phyloP scores from a whole-genome alignment of 2,113 vertebrate species.

The Platanista minor region DNA sequence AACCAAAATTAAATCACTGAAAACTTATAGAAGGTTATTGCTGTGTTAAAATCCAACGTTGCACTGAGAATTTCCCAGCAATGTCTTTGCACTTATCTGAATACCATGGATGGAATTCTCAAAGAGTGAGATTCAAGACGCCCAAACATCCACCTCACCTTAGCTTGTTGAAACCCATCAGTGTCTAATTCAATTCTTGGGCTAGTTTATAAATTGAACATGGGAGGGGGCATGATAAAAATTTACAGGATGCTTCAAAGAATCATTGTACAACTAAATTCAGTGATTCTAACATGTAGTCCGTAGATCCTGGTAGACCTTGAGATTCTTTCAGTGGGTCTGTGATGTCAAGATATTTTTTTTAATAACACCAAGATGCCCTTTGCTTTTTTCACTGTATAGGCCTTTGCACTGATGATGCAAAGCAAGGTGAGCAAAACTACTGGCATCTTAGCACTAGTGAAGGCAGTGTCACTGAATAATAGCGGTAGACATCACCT shows the following conservation, averaged over 20 bases:
- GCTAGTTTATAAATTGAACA: neutral
- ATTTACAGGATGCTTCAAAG: neutral
- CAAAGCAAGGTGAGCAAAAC: neutral
- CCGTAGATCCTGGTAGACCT: too few relatives aligned
- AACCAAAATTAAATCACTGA: conserved; percentile 38
- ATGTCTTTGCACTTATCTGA: neutral
- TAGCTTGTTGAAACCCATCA: neutral
- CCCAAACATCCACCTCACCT: neutral
- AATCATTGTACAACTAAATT: neutral
- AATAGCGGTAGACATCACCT: rapidly evolving
- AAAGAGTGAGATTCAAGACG: neutral
- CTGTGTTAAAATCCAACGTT: neutral
- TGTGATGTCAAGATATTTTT: neutral
- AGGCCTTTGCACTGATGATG: neutral
- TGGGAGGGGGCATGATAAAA: neutral
- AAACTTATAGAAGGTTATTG: neutral
- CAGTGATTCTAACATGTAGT: neutral
- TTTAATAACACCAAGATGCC: neutral
- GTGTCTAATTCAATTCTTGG: neutral
- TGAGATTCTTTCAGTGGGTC: neutral
- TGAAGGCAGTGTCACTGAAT: neutral
- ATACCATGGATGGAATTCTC: neutral
- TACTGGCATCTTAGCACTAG: rapidly evolving
- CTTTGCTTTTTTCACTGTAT: neutral
- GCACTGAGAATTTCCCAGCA: neutral